Evolutionary conservation across 1,140 invertebrate genomes (phyloP), one percentile per base, ranked within the genome.

Genomic region (Luehdorfia chinensis): DNA sequence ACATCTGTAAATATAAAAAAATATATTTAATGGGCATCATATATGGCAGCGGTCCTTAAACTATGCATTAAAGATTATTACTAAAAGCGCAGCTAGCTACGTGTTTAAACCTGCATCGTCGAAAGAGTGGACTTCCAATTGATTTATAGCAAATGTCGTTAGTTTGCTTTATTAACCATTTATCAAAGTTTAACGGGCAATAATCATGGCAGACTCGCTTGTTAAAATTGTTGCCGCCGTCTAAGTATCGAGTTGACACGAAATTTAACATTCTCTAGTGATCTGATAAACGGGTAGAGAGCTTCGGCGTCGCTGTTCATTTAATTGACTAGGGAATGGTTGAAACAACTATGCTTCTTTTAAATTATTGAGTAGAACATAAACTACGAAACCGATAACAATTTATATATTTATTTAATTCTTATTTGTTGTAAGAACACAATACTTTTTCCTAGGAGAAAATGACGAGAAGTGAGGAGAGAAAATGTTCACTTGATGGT

Each of bases 111-210:
- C n/a, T n/a, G n/a, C n/a, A n/a, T n/a, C n/a, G n/a, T n/a, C n/a
- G n/a, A n/a, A n/a, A n/a, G n/a, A n/a, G n/a, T n/a, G n/a, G n/a
- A n/a, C n/a, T n/a, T 8, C 33, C 32, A 31, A 55, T 51, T 73
- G 64, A 70, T 76, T 75, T 75, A 79, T 71, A 12, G 56, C 49
- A 27, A 15, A 31, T 50, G 61, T 68, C 63, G 53, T 70, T 72
- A 66, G 60, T 66, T 59, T 57, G 52, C 49, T 75, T 74, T 76
- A 81, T 78, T 71, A 64, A 55, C 69, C 68, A 78, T 75, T 70
- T 68, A 76, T 81, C 69, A 81, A 65, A 61, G 55, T 63, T 71
- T 75, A 75, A 72, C 69, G 68, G 66, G 62, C 69, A 59, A 65
- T 75, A 76, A 70, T 73, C 58, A 58, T 59, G 52, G 52, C 59